These are phyloP conservation scores for Sebastiscus tertius DNA, from an alignment of 2,797 vertebrate species.

Conservation along the genomic window DNA sequence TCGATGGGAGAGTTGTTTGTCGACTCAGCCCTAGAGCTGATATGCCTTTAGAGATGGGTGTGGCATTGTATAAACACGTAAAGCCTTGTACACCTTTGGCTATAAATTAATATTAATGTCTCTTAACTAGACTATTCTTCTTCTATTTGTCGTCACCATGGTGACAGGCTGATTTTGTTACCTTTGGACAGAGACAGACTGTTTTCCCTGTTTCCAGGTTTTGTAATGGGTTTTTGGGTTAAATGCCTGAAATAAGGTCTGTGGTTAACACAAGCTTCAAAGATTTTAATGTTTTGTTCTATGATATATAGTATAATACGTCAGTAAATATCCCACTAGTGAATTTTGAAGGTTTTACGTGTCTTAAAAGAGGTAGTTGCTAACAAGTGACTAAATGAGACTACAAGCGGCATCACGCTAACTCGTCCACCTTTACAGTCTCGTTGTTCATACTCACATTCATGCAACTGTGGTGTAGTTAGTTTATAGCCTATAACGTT, in stretches of 20 bases:
- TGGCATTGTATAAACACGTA: constrained; percentile 21
- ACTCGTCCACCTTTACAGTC: too few relatives aligned
- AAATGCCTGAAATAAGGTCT: too few relatives aligned
- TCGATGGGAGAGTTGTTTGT: constrained; percentile 22
- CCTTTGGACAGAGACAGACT: background rate
- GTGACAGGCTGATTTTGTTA: background rate
- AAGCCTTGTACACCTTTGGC: background rate
- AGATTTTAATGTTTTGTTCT: too few relatives aligned
- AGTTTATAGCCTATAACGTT: too few relatives aligned
- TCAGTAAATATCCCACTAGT: too few relatives aligned
- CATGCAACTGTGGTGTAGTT: too few relatives aligned
- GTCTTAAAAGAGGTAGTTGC: too few relatives aligned
- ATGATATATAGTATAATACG: rapidly evolving
- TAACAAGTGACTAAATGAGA: too few relatives aligned
- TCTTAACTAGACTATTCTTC: background rate
- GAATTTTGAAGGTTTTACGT: too few relatives aligned
- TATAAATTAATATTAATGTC: background rate
- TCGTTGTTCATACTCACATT: too few relatives aligned
- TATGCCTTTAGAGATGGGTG: constrained; percentile 8
- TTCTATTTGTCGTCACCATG: background rate
- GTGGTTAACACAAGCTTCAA: too few relatives aligned
- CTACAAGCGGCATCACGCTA: rapidly evolving
- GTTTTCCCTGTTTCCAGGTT: background rate
- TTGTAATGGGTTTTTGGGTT: too few relatives aligned
- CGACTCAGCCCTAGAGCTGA: background rate